Percentiles rank a stretch among this genome's conserved stretches.
phyloP scores from a whole-genome alignment of 2,888 invertebrate genomes.

The Poecilobothrus nobilitatus region DNA sequence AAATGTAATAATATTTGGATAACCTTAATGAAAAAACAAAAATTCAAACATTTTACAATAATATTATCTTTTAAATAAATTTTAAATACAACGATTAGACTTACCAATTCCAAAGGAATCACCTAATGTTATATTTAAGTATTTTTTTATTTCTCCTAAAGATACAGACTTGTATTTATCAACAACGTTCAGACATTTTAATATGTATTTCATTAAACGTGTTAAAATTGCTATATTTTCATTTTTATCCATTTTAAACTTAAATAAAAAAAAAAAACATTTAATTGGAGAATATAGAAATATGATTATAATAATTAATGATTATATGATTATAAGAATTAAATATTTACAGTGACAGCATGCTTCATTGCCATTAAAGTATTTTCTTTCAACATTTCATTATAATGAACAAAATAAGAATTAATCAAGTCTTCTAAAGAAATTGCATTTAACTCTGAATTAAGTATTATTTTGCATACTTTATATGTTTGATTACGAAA shows the following conservation, averaged over 20 bases:
- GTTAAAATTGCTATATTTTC: slow-evolving; percentile 32
- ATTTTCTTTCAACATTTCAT: slow-evolving; percentile 31
- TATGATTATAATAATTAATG: too few species aligned
- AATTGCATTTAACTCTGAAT: slow-evolving; percentile 26
- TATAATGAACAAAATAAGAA: slow-evolving; percentile 33
- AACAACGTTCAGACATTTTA: slow-evolving; percentile 35
- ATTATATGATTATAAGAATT: background rate
- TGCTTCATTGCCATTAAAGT: slow-evolving; percentile 40
- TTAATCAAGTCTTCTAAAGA: slow-evolving; percentile 31
- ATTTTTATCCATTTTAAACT: slow-evolving; percentile 31
- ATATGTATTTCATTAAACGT: slow-evolving; percentile 35
- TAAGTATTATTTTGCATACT: slow-evolving; percentile 32
- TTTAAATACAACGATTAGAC: background rate
- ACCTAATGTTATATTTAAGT: slow-evolving; percentile 32
- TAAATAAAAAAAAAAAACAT: slow-evolving; percentile 2
- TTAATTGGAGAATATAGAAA: too few species aligned
- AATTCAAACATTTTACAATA: background rate
- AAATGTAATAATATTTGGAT: slow-evolving; percentile 38
- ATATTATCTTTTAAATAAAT: background rate
- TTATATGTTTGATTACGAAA: slow-evolving; percentile 39
- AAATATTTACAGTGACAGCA: slow-evolving; percentile 33
- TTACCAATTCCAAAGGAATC: slow-evolving; percentile 37
- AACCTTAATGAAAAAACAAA: slow-evolving; percentile 25
- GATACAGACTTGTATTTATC: slow-evolving; percentile 34
- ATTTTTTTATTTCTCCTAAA: slow-evolving; percentile 36